Evolutionary conservation across 2,113 vertebrate species (phyloP).

Genomic region (Istiophorus platypterus): DNA sequence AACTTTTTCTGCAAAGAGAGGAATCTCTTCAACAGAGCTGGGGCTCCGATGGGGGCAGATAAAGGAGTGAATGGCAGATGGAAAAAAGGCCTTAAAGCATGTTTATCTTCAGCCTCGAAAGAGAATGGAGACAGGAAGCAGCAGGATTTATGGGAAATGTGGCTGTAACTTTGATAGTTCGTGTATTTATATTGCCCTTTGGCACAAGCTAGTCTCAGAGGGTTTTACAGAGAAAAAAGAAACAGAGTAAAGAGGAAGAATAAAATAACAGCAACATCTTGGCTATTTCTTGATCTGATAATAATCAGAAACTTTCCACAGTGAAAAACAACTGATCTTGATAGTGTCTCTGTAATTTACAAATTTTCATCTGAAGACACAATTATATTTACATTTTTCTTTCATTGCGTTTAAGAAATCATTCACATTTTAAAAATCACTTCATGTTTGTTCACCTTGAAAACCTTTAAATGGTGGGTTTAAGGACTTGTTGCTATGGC

Average conservation of each 20-base stretch:
- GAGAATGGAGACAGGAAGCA: constrained; percentile 61
- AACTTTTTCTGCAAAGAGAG: not conserved
- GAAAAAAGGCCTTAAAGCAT: constrained; percentile 54
- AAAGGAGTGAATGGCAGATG: not conserved
- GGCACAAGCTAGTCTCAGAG: constrained; percentile 17
- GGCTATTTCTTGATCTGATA: not conserved
- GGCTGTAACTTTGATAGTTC: constrained; percentile 21
- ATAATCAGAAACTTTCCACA: too few relatives aligned
- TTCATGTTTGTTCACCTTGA: too few relatives aligned
- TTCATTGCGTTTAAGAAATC: too few relatives aligned
- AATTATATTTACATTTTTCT: too few relatives aligned
- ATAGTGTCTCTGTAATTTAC: too few relatives aligned
- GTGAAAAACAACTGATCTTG: too few relatives aligned
- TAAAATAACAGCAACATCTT: not conserved
- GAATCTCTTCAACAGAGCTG: not conserved
- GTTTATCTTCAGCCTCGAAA: constrained; percentile 67
- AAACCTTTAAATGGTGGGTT: too few relatives aligned
- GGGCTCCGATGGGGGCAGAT: constrained; percentile 14
- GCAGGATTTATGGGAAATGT: constrained; percentile 45
- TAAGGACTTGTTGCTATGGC: too few relatives aligned
- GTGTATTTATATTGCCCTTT: constrained; percentile 47
- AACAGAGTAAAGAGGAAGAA: constrained; percentile 6
- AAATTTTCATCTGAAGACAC: too few relatives aligned
- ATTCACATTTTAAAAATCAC: too few relatives aligned
- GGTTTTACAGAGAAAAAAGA: constrained; percentile 9